Conservation (phyloP, 2,113 vertebrate species). For the Delphinapterus leucas region DNA sequence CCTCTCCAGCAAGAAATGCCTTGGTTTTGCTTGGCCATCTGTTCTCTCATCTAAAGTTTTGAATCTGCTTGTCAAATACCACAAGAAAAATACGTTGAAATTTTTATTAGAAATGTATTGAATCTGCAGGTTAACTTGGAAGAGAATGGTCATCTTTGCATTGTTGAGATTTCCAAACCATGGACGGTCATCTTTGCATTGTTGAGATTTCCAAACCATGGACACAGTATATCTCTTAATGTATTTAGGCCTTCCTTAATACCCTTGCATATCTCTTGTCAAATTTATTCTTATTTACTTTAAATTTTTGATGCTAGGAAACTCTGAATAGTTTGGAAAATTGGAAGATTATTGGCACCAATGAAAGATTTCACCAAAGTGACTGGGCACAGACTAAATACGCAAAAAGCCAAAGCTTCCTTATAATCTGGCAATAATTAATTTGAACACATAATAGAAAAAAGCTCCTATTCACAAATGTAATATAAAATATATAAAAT, state of each 20-base stretch:
- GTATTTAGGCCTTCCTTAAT: background rate
- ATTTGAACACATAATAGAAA: slow-evolving; percentile 6
- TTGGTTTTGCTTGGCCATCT: background rate
- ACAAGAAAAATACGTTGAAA: background rate
- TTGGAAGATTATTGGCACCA: background rate
- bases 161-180: background rate
- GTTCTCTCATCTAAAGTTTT: background rate
- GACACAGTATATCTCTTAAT: background rate
- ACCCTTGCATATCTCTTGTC: background rate
- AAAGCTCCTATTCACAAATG: background rate
- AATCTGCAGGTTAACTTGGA: slow-evolving; percentile 1
- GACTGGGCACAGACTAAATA: background rate
- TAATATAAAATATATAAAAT: slow-evolving; percentile 3
- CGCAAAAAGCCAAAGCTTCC: background rate
- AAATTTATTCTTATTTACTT: background rate
- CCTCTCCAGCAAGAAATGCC: background rate
- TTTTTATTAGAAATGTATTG: slow-evolving; percentile 15
- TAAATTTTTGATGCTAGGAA: background rate
- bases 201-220: background rate
- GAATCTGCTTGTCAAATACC: background rate
- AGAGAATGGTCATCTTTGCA: background rate
- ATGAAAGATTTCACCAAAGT: background rate
- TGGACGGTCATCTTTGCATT: background rate
- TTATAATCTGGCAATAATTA: slow-evolving; percentile 14
- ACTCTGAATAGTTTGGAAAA: background rate